A percentile compares a stretch with the other conserved stretches of the same genome.
phyloP scores from a whole-genome alignment of 2,888 invertebrate genomes.

The Anodontia alba region DNA sequence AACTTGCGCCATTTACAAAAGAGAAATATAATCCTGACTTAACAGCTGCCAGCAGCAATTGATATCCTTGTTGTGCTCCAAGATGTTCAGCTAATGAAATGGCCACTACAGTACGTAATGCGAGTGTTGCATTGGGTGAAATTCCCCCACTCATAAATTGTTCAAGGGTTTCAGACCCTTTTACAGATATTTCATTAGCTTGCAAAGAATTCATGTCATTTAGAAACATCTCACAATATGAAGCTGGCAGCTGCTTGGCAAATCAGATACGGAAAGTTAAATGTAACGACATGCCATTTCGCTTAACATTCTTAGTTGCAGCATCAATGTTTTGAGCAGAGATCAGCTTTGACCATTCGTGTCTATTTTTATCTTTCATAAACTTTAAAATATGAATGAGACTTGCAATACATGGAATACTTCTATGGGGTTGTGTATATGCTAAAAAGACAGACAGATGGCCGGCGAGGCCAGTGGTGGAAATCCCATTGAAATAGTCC shows the following conservation, averaged over 20 bases:
- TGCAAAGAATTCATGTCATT: neutral
- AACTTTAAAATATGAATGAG: neutral
- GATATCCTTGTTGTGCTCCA: slow-evolving; percentile 14
- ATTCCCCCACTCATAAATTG: slow-evolving; percentile 12
- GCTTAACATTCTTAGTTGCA: slow-evolving; percentile 15
- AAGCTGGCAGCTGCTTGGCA: neutral
- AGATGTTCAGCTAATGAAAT: slow-evolving; percentile 26
- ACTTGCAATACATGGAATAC: too few species aligned
- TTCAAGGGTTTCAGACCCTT: neutral
- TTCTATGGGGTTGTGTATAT: too few species aligned
- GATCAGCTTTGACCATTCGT: neutral
- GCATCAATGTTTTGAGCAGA: slow-evolving; percentile 20
- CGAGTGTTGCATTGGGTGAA: slow-evolving; percentile 19
- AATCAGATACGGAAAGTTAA: neutral
- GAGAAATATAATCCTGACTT: slow-evolving; percentile 30
- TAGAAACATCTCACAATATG: neutral
- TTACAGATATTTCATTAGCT: neutral
- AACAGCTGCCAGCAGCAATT: slow-evolving; percentile 24
- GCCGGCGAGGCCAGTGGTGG: too few species aligned
- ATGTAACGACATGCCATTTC: neutral
- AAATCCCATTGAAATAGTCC: too few species aligned
- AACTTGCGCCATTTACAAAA: slow-evolving; percentile 27
- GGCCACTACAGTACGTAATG: slow-evolving; percentile 26
- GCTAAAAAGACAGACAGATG: too few species aligned
- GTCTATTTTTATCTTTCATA: neutral